These are phyloP conservation scores for Drosophila crucigera DNA, from an alignment of 2,888 invertebrate species.

Conservation along the genomic window DNA sequence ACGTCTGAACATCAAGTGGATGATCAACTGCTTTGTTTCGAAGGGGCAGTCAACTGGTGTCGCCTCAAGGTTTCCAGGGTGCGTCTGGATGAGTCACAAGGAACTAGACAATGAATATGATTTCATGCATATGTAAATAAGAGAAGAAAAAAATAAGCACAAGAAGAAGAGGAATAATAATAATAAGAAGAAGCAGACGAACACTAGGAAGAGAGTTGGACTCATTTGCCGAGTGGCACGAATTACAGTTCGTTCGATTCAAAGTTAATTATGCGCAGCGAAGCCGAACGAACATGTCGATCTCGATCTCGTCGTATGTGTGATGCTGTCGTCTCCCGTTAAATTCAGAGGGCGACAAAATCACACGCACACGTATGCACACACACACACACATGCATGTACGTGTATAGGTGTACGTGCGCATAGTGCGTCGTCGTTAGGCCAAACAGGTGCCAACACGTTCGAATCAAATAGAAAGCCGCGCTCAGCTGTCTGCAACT, in stretches of 20 bases:
- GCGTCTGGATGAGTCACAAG: constrained; percentile 45
- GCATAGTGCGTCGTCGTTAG: constrained; percentile 46
- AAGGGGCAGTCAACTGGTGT: constrained; percentile 24
- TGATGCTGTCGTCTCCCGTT: constrained; percentile 30
- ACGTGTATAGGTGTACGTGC: constrained; percentile 28
- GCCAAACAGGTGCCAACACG: constrained; percentile 48
- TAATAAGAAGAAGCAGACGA: constrained; percentile 15
- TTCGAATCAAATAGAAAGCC: constrained; percentile 62
- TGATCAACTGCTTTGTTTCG: constrained; percentile 32
- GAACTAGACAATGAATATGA: constrained; percentile 51
- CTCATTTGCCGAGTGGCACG: constrained; percentile 47
- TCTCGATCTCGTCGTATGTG: neutral
- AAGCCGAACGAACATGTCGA: constrained; percentile 41
- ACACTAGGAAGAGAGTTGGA: constrained; percentile 25
- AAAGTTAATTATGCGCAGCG: constrained; percentile 35
- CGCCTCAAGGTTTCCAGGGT: constrained; percentile 38
- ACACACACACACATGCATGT: neutral
- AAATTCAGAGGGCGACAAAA: constrained; percentile 22
- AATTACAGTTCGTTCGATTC: constrained; percentile 41
- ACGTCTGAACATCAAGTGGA: constrained; percentile 10
- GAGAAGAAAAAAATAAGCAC: neutral
- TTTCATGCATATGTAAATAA: constrained; percentile 4
- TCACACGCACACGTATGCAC: neutral
- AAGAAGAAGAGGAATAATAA: neutral
- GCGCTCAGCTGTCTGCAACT: constrained; percentile 11